These are phyloP conservation scores for Stegana nigrithorax DNA, from an alignment of 2,888 invertebrate genomes.

Conservation along the genomic window DNA sequence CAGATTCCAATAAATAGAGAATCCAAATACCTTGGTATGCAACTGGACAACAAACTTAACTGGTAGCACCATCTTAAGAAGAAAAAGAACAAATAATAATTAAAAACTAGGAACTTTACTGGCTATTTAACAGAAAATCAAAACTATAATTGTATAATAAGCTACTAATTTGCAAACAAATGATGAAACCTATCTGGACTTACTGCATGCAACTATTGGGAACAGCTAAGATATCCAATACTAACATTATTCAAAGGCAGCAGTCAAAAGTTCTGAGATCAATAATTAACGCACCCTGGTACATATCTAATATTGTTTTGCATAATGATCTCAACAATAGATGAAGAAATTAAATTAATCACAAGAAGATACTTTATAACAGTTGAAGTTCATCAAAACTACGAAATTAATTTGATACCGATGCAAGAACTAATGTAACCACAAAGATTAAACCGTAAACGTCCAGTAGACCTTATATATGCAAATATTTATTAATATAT, in stretches of 20 bases:
- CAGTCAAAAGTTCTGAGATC: neutral
- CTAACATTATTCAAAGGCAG: neutral
- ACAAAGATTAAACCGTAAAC: too few species aligned
- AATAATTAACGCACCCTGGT: neutral
- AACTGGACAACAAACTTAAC: neutral
- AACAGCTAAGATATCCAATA: neutral
- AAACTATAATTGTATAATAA: neutral
- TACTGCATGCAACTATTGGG: neutral
- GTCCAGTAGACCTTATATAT: too few species aligned
- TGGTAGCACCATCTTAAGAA: neutral
- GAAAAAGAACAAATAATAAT: neutral
- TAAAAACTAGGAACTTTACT: neutral
- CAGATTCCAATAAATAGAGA: too few species aligned
- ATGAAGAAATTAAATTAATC: too few species aligned
- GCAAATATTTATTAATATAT: too few species aligned
- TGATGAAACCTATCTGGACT: neutral
- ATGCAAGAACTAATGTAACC: too few species aligned
- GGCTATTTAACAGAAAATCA: neutral
- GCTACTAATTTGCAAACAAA: neutral
- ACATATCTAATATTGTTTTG: neutral
- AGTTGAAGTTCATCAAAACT: too few species aligned
- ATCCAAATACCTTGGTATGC: neutral
- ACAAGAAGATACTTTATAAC: too few species aligned
- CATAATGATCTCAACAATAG: neutral
- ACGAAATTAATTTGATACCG: too few species aligned